phyloP scores from a whole-genome alignment of 2,797 vertebrate genomes.

The Thamnophis elegans region DNA sequence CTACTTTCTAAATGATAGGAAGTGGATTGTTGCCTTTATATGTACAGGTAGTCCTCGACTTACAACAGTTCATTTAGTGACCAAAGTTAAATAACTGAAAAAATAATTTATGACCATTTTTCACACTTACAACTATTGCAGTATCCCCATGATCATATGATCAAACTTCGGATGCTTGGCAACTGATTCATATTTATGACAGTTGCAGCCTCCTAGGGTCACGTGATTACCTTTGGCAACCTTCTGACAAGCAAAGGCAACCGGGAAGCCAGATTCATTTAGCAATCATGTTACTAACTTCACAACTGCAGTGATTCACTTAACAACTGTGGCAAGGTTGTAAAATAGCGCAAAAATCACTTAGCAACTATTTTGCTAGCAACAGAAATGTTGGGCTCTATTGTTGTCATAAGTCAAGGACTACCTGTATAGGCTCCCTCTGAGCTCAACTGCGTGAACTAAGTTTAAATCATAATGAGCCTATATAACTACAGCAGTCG shows the following conservation, averaged over 20 bases:
- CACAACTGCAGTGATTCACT: neutral
- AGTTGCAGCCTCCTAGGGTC: neutral
- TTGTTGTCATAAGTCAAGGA: neutral
- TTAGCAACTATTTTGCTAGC: neutral
- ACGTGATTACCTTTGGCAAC: neutral
- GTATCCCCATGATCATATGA: too few species aligned
- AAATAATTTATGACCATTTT: neutral
- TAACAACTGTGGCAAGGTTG: neutral
- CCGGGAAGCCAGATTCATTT: neutral
- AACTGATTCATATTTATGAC: neutral
- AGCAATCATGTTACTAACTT: neutral
- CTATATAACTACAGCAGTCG: neutral
- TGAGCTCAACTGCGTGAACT: neutral
- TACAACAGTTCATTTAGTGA: neutral
- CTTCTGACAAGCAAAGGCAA: neutral
- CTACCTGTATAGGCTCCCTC: neutral
- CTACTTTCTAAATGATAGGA: neutral
- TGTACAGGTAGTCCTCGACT: neutral
- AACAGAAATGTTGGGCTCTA: neutral
- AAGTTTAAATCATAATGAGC: neutral
- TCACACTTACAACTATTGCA: neutral
- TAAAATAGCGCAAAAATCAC: neutral
- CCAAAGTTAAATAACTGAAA: neutral
- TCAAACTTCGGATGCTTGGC: too few species aligned
- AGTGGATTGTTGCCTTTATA: neutral